A percentile compares a stretch with the other conserved stretches of the same genome.
phyloP scores from a whole-genome alignment of 2,888 invertebrate genomes.

The Anoplius nigerrimus region DNA sequence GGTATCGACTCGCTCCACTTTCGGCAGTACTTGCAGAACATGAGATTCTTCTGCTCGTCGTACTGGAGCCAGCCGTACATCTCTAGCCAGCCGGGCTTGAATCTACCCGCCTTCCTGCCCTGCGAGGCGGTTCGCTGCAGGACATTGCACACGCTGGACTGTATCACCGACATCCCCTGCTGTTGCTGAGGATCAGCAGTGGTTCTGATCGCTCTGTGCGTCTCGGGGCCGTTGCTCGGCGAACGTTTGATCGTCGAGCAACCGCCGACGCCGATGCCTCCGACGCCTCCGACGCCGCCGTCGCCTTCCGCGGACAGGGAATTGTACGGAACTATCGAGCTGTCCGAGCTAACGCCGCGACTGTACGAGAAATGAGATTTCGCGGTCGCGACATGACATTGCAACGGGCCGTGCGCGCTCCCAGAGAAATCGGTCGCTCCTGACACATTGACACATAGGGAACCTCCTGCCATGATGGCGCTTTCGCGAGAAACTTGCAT shows the following conservation, averaged over 20 bases:
- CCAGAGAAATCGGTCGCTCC: conserved; percentile 37
- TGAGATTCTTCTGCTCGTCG: conserved; percentile 81
- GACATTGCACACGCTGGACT: conserved; percentile 53
- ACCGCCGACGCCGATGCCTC: no score
- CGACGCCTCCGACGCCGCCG: no score
- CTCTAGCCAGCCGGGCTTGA: conserved; percentile 82
- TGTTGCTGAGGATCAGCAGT: conserved; percentile 36
- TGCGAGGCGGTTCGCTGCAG: conserved; percentile 52
- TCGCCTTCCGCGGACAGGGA: conserved; percentile 10
- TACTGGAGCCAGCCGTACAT: conserved; percentile 85
- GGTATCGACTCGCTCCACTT: conserved; percentile 84
- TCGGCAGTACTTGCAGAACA: conserved; percentile 85
- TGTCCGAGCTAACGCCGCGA: conserved; percentile 12
- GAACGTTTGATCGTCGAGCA: conserved; percentile 21
- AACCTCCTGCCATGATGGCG: conserved; percentile 64
- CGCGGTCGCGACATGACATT: conserved; percentile 29
- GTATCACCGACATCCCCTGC: conserved; percentile 69
- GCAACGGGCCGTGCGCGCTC: conserved; percentile 29
- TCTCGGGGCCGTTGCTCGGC: conserved; percentile 17
- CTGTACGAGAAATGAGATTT: conserved; percentile 32
- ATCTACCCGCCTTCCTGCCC: conserved; percentile 80
- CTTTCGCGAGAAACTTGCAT: conserved; percentile 64
- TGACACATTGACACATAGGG: conserved; percentile 61
- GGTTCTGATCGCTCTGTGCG: conserved; percentile 33
- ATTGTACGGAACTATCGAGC: conserved; percentile 19